Base-by-base conservation (phyloP, 2,888 invertebrate genomes). In the Meganola albula region DNA sequence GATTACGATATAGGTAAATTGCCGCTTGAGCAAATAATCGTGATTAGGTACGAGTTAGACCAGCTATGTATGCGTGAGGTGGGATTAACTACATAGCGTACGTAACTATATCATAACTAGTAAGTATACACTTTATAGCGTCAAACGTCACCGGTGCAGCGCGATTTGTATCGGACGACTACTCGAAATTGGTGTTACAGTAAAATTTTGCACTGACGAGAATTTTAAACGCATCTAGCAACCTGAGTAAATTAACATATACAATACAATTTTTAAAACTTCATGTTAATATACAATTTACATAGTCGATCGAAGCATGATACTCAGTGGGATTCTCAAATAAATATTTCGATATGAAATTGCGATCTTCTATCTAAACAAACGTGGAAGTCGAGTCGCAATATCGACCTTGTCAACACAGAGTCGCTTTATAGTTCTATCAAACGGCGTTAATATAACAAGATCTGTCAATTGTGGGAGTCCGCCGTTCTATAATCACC, bases 11-110 rank as follows among this genome's bases (percentile, higher is more conserved):
- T 58, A 74, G 53, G n/a, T n/a, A n/a, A n/a, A 64, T 80, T 84
- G 84, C 82, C 72, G 66, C 79, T 85, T 85, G 84, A 85, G 84
- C 84, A 84, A 84, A 80, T 75, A 71, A 79, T 77, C 73, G 72
- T 67, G 76, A 76, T 68, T 63, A 68, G 58, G 61, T 58, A 66
- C 51, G 65, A 54, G 65, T 66, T 74, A 73, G 67, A 73, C 79
- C 80, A 82, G 76, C 74, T 74, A 75, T n/a, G n/a, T n/a, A n/a
- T 82, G 76, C 69, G 75, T 72, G 73, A 74, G 79, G 80, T 75
- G 80, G 82, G 79, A 61, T 66, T 55, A 57, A 67, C 79, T 80
- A 79, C 70, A 63, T 63, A 69, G 71, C 74, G 59, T 54, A 59
- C 74, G 59, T 54, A 59, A 60, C 50, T 60, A 55, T 48, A 58